A percentile compares a stretch with the other conserved stretches of the same genome.
phyloP scores from a whole-genome alignment of 2,888 invertebrate species.

The Achlya flavicornis region DNA sequence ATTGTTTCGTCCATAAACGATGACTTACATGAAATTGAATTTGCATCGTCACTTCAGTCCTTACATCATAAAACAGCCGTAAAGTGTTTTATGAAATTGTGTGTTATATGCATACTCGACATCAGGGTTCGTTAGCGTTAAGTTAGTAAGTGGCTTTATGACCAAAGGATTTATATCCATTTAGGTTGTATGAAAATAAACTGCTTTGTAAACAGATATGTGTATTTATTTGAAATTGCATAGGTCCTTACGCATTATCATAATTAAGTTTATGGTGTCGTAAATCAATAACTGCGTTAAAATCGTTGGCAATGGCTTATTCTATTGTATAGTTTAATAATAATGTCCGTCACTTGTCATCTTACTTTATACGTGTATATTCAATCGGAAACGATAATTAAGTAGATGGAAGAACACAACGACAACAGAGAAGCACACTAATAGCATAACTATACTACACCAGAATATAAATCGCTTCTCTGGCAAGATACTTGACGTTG shows the following conservation, averaged over 20 bases:
- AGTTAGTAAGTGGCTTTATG: constrained; percentile 38
- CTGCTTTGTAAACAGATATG: constrained; percentile 3
- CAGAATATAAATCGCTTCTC: too few species aligned
- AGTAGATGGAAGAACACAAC: too few species aligned
- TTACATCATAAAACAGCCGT: constrained; percentile 17
- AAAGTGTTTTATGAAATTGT: constrained; percentile 37
- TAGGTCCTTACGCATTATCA: not conserved
- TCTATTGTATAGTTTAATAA: not conserved
- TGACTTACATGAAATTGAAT: constrained; percentile 46
- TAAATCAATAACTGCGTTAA: not conserved
- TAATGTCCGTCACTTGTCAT: too few species aligned
- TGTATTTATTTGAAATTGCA: constrained; percentile 1
- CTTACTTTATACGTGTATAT: too few species aligned
- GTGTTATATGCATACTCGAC: constrained; percentile 33
- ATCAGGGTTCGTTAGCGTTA: constrained; percentile 39
- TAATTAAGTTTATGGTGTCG: not conserved
- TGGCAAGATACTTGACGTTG: too few species aligned
- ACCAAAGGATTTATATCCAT: constrained; percentile 30
- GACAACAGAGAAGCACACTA: too few species aligned
- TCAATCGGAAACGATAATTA: too few species aligned
- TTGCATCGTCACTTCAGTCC: constrained; percentile 40
- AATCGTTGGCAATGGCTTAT: not conserved
- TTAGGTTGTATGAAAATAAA: constrained; percentile 21
- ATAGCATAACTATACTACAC: too few species aligned
- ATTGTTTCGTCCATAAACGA: constrained; percentile 53